A percentile compares a stretch with the other conserved stretches of the same genome.
Conservation (phyloP, 2,888 invertebrate genomes). For the Adela reaumurella region DNA sequence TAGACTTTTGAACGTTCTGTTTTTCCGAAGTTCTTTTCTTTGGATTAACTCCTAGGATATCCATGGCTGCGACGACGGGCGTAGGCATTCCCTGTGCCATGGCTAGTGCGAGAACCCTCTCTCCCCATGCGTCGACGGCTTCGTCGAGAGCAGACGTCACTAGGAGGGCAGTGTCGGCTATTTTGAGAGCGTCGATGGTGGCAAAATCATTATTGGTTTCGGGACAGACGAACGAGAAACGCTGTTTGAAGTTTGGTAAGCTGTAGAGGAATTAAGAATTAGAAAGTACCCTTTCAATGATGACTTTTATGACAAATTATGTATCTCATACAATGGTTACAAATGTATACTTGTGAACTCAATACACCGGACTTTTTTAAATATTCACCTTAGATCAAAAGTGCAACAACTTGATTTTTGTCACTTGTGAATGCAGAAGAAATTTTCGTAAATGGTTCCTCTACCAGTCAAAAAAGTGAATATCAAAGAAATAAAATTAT, state of each 20-base stretch:
- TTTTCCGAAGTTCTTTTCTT: constrained; percentile 70
- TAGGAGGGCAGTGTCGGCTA: constrained; percentile 81
- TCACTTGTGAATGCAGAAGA: too few relatives aligned
- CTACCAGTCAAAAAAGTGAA: too few relatives aligned
- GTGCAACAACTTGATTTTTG: too few relatives aligned
- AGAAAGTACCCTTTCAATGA: too few relatives aligned
- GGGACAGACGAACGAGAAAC: constrained; percentile 78
- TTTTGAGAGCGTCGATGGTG: constrained; percentile 77
- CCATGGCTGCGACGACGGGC: constrained; percentile 69
- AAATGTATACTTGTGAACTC: too few relatives aligned
- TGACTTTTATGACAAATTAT: too few relatives aligned
- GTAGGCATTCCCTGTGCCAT: constrained; percentile 82
- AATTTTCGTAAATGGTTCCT: too few relatives aligned
- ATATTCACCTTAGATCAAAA: too few relatives aligned
- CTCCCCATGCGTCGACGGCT: constrained; percentile 76
- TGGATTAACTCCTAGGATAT: constrained; percentile 67
- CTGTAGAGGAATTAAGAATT: constrained; percentile 43
- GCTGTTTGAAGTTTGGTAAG: constrained; percentile 81
- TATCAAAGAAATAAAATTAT: too few relatives aligned
- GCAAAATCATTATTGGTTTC: constrained; percentile 70
- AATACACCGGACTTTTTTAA: too few relatives aligned
- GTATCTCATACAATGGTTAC: too few relatives aligned
- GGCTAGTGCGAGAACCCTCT: constrained; percentile 70
- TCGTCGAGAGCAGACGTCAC: constrained; percentile 71
- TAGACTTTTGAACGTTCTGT: constrained; percentile 59